Conservation (phyloP, 2,888 invertebrate genomes). For the Phytoseiulus persimilis region DNA sequence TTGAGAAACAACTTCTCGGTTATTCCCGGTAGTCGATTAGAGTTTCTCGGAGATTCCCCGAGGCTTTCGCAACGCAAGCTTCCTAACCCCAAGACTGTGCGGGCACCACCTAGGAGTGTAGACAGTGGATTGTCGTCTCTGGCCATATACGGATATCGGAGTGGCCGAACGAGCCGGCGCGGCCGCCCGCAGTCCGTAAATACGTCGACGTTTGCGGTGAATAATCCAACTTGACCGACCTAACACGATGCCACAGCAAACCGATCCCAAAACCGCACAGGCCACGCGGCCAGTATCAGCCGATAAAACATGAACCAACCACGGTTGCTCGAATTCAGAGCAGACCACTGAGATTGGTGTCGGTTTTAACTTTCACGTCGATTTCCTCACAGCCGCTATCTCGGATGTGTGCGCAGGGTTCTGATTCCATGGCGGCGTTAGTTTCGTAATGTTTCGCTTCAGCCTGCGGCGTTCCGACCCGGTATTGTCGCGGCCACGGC, state of each 20-base stretch:
- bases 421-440: not conserved
- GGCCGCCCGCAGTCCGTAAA: not conserved
- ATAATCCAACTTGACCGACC: not conserved
- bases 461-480: not conserved
- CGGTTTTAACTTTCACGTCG: not conserved
- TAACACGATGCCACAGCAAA: not conserved
- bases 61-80: too few relatives aligned
- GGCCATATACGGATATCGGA: not conserved
- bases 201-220: not conserved
- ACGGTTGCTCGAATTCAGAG: not conserved
- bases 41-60: too few relatives aligned
- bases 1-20: too few relatives aligned
- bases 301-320: too few relatives aligned
- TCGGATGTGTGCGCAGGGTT: not conserved
- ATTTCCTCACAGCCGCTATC: not conserved
- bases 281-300: not conserved
- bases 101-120: too few relatives aligned
- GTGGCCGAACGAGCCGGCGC: not conserved
- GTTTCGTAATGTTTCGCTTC: not conserved
- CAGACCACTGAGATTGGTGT: not conserved
- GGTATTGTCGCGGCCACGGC: not conserved
- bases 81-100: not conserved
- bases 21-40: too few relatives aligned
- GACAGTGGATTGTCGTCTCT: not conserved
- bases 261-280: not conserved